Percentiles rank a stretch among this genome's conserved stretches.
Evolutionary conservation across 1,140 invertebrate genomes (phyloP).

Genomic region (Temnothorax curvispinosus): DNA sequence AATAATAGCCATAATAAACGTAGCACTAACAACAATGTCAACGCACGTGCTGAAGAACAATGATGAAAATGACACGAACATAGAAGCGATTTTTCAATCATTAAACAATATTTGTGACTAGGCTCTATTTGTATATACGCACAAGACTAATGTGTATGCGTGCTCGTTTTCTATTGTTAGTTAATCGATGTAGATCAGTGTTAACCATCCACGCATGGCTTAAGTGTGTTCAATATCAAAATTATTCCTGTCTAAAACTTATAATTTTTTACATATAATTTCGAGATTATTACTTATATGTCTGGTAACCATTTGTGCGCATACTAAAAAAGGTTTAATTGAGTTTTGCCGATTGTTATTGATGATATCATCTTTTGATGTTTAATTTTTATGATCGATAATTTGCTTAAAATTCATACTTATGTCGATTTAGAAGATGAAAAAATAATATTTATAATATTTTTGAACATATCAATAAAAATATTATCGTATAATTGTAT

Average conservation of each 20-base stretch:
- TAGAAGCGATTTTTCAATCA: conserved; percentile 67
- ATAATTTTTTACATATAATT: neutral
- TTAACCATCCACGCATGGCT: conserved; percentile 11
- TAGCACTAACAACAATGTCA: conserved; percentile 68
- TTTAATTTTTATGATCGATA: neutral
- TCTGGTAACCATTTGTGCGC: neutral
- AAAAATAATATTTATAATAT: neutral
- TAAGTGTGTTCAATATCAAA: neutral
- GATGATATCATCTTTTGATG: neutral
- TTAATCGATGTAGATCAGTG: conserved; percentile 65
- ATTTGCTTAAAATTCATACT: conserved; percentile 5
- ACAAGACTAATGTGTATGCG: conserved; percentile 67
- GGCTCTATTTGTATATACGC: conserved; percentile 76
- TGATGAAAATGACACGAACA: conserved; percentile 66
- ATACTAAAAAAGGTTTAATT: neutral
- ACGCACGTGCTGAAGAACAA: conserved; percentile 63
- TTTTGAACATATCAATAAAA: neutral
- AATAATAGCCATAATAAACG: conserved; percentile 66
- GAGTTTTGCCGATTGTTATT: neutral
- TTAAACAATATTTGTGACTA: conserved; percentile 79
- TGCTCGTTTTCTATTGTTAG: conserved; percentile 71
- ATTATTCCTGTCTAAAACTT: conserved; percentile 6
- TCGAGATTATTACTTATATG: neutral
- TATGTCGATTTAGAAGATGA: neutral
- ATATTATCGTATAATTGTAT: neutral